phyloP scores from a whole-genome alignment of 2,797 vertebrate genomes.

The Syndactyla subalaris region DNA sequence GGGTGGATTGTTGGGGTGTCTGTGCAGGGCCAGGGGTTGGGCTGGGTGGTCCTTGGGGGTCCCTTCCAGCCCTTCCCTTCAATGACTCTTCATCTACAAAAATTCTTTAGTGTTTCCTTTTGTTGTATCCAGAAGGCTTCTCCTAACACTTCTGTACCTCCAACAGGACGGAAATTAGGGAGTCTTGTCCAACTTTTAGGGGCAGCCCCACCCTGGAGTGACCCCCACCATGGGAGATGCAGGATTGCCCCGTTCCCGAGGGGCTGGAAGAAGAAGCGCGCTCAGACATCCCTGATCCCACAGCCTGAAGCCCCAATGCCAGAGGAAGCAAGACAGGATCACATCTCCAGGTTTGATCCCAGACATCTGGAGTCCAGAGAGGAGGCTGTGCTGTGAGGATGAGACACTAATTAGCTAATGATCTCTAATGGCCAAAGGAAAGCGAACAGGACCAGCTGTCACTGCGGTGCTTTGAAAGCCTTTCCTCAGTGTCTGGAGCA shows the following conservation, averaged over 20 bases:
- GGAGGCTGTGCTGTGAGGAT: neutral
- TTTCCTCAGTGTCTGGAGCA: neutral
- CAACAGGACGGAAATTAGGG: neutral
- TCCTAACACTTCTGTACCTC: neutral
- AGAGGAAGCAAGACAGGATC: neutral
- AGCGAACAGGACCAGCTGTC: neutral
- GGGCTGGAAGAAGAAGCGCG: too few species aligned
- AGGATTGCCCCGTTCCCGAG: neutral
- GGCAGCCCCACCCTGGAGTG: neutral
- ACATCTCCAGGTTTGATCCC: neutral
- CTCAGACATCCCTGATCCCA: neutral
- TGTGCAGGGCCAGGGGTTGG: neutral
- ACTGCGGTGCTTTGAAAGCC: neutral
- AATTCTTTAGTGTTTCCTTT: neutral
- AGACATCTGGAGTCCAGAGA: neutral
- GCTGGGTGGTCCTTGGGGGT: neutral
- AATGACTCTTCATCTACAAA: neutral
- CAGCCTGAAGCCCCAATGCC: neutral
- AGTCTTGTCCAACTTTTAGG: neutral
- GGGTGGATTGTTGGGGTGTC: neutral
- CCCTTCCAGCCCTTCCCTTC: neutral
- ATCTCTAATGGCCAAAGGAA: neutral
- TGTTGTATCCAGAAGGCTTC: neutral
- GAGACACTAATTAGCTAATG: constrained; percentile 16
- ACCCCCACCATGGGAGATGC: fast-evolving